phyloP scores from a whole-genome alignment of 1,140 invertebrate species.

The Holotrichia oblita region DNA sequence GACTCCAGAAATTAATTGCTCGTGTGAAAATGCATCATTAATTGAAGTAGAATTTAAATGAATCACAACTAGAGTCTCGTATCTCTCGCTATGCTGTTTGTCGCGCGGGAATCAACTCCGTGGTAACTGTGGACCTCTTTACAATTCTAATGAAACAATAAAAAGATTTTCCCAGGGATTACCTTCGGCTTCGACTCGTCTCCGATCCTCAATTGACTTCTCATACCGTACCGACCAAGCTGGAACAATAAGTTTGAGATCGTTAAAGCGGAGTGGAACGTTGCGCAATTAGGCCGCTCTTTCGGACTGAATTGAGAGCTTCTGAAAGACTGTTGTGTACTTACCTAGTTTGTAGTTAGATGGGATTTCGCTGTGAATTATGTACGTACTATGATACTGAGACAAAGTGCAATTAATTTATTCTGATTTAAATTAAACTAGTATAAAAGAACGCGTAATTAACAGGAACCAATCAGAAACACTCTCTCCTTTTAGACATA shows the following conservation, averaged over 20 bases:
- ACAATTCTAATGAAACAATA: conserved; percentile 36
- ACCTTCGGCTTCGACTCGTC: conserved; percentile 18
- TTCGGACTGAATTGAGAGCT: neutral
- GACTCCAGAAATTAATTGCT: conserved; percentile 19
- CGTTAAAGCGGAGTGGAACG: conserved; percentile 27
- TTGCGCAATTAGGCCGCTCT: neutral
- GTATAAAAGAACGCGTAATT: too few species aligned
- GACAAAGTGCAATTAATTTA: too few species aligned
- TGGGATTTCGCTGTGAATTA: too few species aligned
- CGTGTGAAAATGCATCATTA: conserved; percentile 29
- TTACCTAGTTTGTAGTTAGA: too few species aligned
- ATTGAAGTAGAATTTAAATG: conserved; percentile 17
- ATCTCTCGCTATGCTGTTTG: neutral
- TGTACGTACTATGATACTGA: too few species aligned
- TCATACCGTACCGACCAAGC: neutral
- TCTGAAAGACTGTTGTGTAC: neutral
- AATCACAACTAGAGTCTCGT: conserved; percentile 5
- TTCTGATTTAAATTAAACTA: too few species aligned
- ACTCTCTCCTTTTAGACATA: too few species aligned
- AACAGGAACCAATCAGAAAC: too few species aligned
- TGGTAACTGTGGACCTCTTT: conserved; percentile 26
- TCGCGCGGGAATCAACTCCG: conserved; percentile 7
- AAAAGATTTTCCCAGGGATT: conserved; percentile 35
- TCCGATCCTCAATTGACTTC: conserved; percentile 28
- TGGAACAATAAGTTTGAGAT: conserved; percentile 32